A percentile compares a stretch with the other conserved stretches of the same genome.
Evolutionary conservation across 1,140 invertebrate species (phyloP).

Genomic region (Sitophilus oryzae): DNA sequence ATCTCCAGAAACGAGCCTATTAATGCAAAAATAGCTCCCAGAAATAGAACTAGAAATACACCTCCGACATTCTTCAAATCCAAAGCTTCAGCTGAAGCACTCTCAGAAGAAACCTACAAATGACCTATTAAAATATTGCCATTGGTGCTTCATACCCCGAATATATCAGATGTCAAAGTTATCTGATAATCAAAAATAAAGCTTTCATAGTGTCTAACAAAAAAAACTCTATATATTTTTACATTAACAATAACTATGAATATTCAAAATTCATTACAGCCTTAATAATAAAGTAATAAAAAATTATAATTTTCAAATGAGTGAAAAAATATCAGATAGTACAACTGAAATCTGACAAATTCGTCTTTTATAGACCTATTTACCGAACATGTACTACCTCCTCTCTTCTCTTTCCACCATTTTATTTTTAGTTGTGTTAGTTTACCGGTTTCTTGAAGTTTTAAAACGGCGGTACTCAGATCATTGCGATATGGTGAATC

Average conservation of each 20-base stretch:
- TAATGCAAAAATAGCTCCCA: constrained; percentile 47
- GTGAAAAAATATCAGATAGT: neutral
- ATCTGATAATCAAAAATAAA: neutral
- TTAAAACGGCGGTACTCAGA: constrained; percentile 69
- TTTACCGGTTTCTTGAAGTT: constrained; percentile 73
- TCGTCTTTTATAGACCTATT: constrained; percentile 26
- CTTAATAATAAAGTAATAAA: too few relatives aligned
- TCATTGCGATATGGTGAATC: constrained; percentile 69
- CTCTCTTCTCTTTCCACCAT: constrained; percentile 81
- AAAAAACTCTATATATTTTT: too few relatives aligned
- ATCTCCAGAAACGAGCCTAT: constrained; percentile 45
- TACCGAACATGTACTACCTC: constrained; percentile 67
- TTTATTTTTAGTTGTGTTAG: constrained; percentile 73
- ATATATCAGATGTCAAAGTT: too few relatives aligned
- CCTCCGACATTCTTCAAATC: constrained; percentile 63
- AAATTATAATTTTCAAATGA: neutral
- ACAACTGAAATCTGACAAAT: neutral
- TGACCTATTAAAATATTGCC: constrained; percentile 5
- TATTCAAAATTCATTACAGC: too few relatives aligned
- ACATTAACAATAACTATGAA: too few relatives aligned
- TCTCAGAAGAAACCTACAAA: constrained; percentile 28
- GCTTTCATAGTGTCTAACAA: too few relatives aligned
- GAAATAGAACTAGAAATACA: constrained; percentile 62
- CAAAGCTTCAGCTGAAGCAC: constrained; percentile 41
- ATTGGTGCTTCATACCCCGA: too few relatives aligned